Evolutionary conservation across 2,113 vertebrate species (phyloP).

Genomic region (Pluvianellus socialis): DNA sequence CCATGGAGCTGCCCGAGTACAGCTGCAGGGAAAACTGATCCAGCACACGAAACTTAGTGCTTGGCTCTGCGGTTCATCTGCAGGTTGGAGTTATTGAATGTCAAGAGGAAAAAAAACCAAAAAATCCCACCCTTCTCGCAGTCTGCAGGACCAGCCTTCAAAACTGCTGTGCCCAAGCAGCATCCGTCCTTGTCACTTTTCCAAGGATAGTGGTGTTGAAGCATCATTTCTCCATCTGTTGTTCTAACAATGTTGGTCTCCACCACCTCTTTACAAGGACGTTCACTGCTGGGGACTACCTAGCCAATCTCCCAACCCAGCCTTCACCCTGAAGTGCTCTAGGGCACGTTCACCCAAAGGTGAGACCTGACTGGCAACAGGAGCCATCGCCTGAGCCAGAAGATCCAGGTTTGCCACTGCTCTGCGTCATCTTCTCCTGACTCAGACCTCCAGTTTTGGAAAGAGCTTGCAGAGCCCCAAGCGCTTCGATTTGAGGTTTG

Average conservation of each 20-base stretch:
- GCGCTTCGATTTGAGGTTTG: accelerated
- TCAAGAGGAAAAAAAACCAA: neutral
- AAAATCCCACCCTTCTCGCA: neutral
- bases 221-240: neutral
- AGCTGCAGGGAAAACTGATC: neutral
- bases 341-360: neutral
- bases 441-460: neutral
- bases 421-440: neutral
- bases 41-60: neutral
- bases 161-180: neutral
- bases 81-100: neutral
- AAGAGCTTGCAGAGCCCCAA: neutral
- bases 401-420: neutral
- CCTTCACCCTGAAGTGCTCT: neutral
- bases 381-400: neutral
- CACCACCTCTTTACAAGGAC: neutral
- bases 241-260: neutral
- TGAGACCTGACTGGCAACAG: neutral
- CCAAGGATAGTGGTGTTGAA: neutral
- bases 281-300: neutral
- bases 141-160: neutral
- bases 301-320: neutral
- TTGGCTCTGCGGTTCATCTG: accelerated
- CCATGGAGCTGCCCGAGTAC: accelerated
- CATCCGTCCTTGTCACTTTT: neutral